Conservation (phyloP, 2,797 vertebrate species). For the Meda fulgida region DNA sequence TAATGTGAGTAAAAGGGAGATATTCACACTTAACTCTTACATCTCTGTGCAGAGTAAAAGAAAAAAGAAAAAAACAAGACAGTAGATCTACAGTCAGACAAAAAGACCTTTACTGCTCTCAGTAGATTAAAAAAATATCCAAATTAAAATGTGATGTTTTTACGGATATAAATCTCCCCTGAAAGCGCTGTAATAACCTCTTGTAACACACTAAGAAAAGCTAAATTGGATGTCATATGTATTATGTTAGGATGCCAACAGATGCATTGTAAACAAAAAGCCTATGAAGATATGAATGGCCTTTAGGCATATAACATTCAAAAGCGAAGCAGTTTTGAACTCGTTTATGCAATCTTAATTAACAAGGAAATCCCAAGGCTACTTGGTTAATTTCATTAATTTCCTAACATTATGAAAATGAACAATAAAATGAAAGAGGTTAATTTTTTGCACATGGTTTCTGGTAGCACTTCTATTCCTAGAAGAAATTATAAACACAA, state of each 20-base stretch:
- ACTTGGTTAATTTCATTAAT: constrained; percentile 6
- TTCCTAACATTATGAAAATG: constrained; percentile 38
- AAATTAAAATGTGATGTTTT: no score
- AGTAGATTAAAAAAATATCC: no score
- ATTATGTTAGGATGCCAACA: neutral
- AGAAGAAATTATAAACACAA: constrained; percentile 44
- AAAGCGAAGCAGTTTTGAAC: constrained; percentile 22
- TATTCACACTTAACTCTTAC: no score
- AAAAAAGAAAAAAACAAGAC: neutral
- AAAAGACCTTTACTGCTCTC: no score
- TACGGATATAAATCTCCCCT: neutral
- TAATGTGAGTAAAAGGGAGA: no score
- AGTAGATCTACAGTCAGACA: neutral
- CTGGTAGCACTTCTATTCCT: constrained; percentile 20
- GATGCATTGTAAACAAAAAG: neutral
- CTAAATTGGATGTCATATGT: neutral
- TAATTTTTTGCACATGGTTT: constrained; percentile 27
- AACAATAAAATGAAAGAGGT: constrained; percentile 28
- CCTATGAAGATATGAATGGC: constrained; percentile 20
- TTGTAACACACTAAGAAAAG: neutral
- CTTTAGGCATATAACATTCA: neutral
- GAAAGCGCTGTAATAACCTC: neutral
- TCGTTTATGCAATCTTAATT: constrained; percentile 34
- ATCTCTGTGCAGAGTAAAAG: neutral
- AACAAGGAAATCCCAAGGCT: constrained; percentile 34